Evolutionary conservation across 2,888 invertebrate genomes (phyloP), one percentile per base, ranked within the genome.

Genomic region (Tinea trinotella): DNA sequence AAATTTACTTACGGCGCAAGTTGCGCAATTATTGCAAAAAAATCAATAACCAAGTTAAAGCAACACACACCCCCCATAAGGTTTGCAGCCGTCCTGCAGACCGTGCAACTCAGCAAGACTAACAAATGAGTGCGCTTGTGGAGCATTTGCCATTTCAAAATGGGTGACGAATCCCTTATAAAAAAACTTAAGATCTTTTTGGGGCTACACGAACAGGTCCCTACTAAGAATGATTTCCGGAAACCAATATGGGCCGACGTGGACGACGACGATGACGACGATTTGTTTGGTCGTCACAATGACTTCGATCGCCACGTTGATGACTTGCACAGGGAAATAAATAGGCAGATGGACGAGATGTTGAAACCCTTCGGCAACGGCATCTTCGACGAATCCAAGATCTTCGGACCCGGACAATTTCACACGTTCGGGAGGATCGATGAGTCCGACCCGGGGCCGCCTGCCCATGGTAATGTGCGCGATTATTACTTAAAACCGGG

Each of bases 201-300:
- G 55, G 84, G 84, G 19, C 36, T 81, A 24, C 62, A 62, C 19
- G 64, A 66, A n/a, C n/a, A n/a, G n/a, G n/a, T n/a, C n/a, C 49
- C 75, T 34, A 82, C 80, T 18, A 66, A 67, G 61, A 85, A 82
- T 57, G 82, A 84, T 59, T 85, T 85, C 61, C 74, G 85, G 52
- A 85, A 85, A 61, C 85, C 85, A 3, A 82, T 85, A 60, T 84
- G 85, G 84, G 76, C 73, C 54, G 83, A 83, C 56, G 83, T 83
- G 57, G 83, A 83, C 59, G 70, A 70, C 18, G 84, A 83, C 57
- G 77, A 77, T 35, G 80, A 70, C 2, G 83, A 83, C 59, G 84
- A 84, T 58, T 66, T 84, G 12, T 84, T 80, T 58, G 65, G 74
- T 7, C 67, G 44, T 2, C 65, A 67, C 19, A 68, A 72, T 49